phyloP scores from a whole-genome alignment of 2,113 vertebrate genomes.

The Platichthys flesus region DNA sequence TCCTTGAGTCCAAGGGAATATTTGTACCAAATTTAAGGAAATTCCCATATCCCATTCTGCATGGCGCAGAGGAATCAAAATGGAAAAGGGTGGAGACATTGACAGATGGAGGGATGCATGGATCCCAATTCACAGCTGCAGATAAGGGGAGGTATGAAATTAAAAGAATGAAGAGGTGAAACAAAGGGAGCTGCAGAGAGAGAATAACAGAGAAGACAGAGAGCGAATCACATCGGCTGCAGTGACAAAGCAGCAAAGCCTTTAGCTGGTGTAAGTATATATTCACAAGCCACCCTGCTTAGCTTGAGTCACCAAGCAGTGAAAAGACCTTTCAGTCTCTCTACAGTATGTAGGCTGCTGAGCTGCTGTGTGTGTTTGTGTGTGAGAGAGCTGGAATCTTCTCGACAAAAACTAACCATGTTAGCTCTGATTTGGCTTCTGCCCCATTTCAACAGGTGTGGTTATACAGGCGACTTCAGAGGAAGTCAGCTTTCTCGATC shows the following conservation, averaged over 20 bases:
- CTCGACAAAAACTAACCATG: not conserved
- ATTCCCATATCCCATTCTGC: too few relatives aligned
- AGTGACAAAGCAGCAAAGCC: not conserved
- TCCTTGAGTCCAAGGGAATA: too few relatives aligned
- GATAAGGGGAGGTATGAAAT: constrained; percentile 17
- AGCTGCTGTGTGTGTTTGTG: not conserved
- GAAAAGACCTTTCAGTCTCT: constrained; percentile 32
- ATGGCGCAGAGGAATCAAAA: not conserved
- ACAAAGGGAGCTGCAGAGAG: not conserved
- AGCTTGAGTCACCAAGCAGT: constrained; percentile 37
- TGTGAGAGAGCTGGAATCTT: not conserved
- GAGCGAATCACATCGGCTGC: constrained; percentile 24
- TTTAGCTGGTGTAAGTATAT: constrained; percentile 3
- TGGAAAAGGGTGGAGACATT: not conserved
- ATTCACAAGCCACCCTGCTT: constrained; percentile 17
- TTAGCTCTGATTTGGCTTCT: not conserved
- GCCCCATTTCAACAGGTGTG: not conserved
- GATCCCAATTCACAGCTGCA: not conserved
- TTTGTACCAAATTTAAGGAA: too few relatives aligned
- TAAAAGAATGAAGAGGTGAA: constrained; percentile 10
- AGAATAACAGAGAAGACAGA: not conserved
- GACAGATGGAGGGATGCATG: not conserved
- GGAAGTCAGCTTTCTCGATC: too few relatives aligned
- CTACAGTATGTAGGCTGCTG: constrained; percentile 13
- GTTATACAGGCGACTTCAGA: not conserved